Conservation (phyloP, 1,140 invertebrate genomes). For the Zaprionus nigranus region DNA sequence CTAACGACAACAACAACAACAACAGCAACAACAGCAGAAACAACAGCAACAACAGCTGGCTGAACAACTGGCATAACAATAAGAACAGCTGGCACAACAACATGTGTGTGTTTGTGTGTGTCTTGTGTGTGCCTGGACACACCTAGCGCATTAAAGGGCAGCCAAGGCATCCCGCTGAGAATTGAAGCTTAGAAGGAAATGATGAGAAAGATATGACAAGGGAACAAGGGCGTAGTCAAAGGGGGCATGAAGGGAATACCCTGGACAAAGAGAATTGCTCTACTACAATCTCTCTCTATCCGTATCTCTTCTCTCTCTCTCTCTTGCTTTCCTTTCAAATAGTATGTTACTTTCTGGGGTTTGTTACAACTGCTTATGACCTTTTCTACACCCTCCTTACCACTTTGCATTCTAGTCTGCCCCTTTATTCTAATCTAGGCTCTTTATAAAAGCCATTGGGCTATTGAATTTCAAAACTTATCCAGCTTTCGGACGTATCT, state of each 20-base stretch:
- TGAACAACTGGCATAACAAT: too few relatives aligned
- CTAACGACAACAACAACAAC: conserved; percentile 20
- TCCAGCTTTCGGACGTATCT: background rate
- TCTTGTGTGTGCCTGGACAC: conserved; percentile 3
- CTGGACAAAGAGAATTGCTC: background rate
- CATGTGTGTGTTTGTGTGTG: background rate
- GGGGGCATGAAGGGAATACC: background rate
- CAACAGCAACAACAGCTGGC: background rate
- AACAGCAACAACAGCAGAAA: background rate
- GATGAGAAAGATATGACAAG: background rate
- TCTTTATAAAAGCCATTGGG: background rate
- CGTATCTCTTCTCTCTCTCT: too few relatives aligned
- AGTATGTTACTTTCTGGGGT: too few relatives aligned
- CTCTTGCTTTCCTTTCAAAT: too few relatives aligned
- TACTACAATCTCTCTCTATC: background rate
- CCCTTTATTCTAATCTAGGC: background rate
- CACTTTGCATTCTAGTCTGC: too few relatives aligned
- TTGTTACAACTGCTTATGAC: too few relatives aligned
- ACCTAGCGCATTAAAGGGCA: background rate
- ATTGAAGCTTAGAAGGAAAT: conserved; percentile 3
- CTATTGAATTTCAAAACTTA: too few relatives aligned
- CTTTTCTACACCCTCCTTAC: too few relatives aligned
- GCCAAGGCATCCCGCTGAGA: background rate
- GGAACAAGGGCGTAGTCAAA: background rate
- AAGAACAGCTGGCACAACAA: too few relatives aligned